A percentile compares a stretch with the other conserved stretches of the same genome.
Evolutionary conservation across 2,888 invertebrate species (phyloP).

Genomic region (Tenthredo livida): DNA sequence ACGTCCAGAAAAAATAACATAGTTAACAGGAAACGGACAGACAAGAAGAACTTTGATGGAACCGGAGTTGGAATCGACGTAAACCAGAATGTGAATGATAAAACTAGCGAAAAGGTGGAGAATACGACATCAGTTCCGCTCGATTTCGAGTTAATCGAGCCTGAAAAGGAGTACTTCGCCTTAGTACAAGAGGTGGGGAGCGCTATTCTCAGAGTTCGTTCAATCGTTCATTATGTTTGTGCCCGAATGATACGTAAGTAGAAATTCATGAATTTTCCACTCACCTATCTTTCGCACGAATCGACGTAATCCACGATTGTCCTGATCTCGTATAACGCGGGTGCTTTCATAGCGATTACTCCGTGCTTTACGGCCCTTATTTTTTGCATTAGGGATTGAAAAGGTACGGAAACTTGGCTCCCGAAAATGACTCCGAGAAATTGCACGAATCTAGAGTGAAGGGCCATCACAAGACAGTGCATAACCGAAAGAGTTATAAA

Average conservation of each 20-base stretch:
- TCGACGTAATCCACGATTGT: background rate
- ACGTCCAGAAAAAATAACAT: background rate
- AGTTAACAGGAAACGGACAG: background rate
- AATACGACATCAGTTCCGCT: conserved; percentile 54
- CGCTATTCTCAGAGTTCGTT: conserved; percentile 28
- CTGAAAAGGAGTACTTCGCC: conserved; percentile 68
- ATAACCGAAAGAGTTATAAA: background rate
- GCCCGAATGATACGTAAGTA: conserved; percentile 2
- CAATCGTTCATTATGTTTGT: conserved; percentile 34
- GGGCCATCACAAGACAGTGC: background rate
- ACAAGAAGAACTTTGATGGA: background rate
- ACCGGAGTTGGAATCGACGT: background rate
- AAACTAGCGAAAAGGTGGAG: conserved; percentile 32
- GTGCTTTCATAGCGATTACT: background rate
- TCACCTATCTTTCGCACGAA: background rate
- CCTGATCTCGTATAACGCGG: background rate
- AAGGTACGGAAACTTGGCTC: background rate
- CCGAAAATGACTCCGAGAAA: background rate
- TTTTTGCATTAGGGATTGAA: conserved; percentile 8
- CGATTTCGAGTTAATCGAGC: conserved; percentile 65
- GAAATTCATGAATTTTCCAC: conserved; percentile 29
- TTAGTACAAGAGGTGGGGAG: conserved; percentile 18
- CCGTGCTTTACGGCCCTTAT: background rate
- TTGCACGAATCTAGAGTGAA: background rate
- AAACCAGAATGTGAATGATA: conserved; percentile 23